Percentiles rank a stretch among this genome's conserved stretches.
phyloP scores from a whole-genome alignment of 2,113 vertebrate species.

The Fulica atra region DNA sequence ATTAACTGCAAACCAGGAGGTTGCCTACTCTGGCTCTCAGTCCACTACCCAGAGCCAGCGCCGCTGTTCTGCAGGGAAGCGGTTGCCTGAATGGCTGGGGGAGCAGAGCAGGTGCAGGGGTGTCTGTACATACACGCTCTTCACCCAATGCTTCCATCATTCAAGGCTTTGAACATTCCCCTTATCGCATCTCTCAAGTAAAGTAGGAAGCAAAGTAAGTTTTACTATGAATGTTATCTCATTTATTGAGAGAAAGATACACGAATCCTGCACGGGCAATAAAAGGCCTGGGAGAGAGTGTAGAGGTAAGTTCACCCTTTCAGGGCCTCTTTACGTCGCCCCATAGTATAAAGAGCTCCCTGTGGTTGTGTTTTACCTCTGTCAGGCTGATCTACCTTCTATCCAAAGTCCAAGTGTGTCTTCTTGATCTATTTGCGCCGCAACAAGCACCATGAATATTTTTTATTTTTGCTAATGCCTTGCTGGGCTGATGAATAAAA shows the following conservation, averaged over 20 bases:
- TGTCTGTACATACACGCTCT: background rate
- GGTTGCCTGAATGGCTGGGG: background rate
- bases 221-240: background rate
- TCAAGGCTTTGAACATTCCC: background rate
- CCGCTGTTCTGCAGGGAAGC: background rate
- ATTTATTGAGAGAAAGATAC: background rate
- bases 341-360: background rate
- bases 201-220: background rate
- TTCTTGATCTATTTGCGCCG: background rate
- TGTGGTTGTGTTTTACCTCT: background rate
- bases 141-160: background rate
- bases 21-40: background rate
- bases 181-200: background rate
- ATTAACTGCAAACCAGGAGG: background rate
- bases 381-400: background rate
- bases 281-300: background rate
- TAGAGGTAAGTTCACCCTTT: background rate
- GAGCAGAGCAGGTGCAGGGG: background rate
- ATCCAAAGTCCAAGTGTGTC: background rate
- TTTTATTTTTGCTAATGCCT: conserved; percentile 42
- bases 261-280: background rate
- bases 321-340: background rate
- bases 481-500: conserved; percentile 44
- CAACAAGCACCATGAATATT: background rate
- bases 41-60: background rate